Evolutionary conservation across 64 coral and sea anemone species (phyloP).

Genomic region (Pocillopora damicornis): DNA sequence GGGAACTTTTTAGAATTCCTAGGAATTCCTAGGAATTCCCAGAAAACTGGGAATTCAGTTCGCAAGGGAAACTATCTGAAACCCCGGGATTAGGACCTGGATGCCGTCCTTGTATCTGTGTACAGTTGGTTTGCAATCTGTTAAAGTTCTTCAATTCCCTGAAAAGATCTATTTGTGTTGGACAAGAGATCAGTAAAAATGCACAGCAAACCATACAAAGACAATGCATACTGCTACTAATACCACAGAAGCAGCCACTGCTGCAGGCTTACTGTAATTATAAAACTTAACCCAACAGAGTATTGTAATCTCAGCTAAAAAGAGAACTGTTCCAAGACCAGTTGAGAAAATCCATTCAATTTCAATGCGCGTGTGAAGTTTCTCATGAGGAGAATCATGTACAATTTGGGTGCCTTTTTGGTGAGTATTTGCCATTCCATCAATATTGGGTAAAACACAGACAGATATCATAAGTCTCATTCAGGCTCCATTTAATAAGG

Average conservation of each 20-base stretch:
- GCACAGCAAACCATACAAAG: conserved; percentile 90
- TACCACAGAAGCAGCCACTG: conserved; percentile 74
- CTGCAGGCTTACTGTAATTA: conserved; percentile 65
- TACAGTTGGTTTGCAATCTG: conserved; percentile 84
- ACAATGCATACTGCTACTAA: conserved; percentile 83
- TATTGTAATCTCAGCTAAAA: conserved; percentile 89
- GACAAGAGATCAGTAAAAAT: conserved; percentile 92
- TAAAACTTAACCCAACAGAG: conserved; percentile 97
- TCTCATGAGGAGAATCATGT: conserved; percentile 89
- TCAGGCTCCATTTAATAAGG: too few species aligned
- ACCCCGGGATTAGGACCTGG: conserved; percentile 39
- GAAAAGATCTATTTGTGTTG: conserved; percentile 85
- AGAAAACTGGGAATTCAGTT: too few species aligned
- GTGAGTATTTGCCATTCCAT: conserved; percentile 78
- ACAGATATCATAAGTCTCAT: conserved; percentile 91
- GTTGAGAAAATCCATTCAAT: conserved; percentile 97
- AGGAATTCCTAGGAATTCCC: too few species aligned
- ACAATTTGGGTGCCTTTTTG: conserved; percentile 53
- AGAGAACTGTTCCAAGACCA: conserved; percentile 91
- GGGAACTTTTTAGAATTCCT: too few species aligned
- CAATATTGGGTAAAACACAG: conserved; percentile 94
- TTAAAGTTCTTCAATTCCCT: conserved; percentile 91
- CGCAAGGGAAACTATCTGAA: neutral
- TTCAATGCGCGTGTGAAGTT: conserved; percentile 86
- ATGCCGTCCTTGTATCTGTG: conserved; percentile 25